Percentiles rank a stretch among this genome's conserved stretches.
phyloP scores from a whole-genome alignment of 2,797 vertebrate species.

The Microctenopoma steveboyesi region DNA sequence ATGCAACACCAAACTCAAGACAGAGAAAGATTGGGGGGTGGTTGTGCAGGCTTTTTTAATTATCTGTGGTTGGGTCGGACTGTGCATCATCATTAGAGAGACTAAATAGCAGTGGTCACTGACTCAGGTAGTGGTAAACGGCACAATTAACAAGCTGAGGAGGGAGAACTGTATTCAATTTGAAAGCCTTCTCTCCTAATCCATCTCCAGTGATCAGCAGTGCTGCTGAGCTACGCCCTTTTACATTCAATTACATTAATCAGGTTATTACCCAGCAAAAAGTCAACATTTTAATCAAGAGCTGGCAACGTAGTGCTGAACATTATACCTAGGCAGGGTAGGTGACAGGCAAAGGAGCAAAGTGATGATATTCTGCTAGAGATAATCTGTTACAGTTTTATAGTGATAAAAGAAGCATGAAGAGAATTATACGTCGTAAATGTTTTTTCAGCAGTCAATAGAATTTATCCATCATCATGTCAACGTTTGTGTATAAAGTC shows the following conservation, averaged over 20 bases:
- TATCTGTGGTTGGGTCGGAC: conserved; percentile 95
- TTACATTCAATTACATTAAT: conserved; percentile 99
- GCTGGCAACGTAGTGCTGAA: conserved; percentile 85
- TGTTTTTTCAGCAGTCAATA: conserved; percentile 15
- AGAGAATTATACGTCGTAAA: conserved; percentile 6
- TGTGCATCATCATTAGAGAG: conserved; percentile 99
- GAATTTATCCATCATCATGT: conserved; percentile 12
- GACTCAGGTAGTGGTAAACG: conserved; percentile 99
- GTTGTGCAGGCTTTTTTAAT: conserved; percentile 90
- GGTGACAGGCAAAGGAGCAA: conserved; percentile 64
- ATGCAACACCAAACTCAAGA: conserved; percentile 82
- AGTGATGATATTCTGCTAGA: conserved; percentile 53
- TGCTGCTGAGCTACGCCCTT: conserved; percentile 95
- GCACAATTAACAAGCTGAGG: conserved; percentile 97
- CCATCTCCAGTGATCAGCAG: conserved; percentile 98
- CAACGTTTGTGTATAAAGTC: conserved; percentile 22
- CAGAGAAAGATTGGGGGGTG: conserved; percentile 72
- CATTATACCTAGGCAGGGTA: conserved; percentile 67
- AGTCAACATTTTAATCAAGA: conserved; percentile 99
- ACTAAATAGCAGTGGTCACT: conserved; percentile 99
- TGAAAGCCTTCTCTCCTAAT: conserved; percentile 99
- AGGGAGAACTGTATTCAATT: conserved; percentile 99
- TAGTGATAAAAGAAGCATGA: conserved; percentile 22
- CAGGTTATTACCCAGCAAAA: conserved; percentile 99
- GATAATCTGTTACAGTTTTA: conserved; percentile 27